These are phyloP conservation scores for Oncorhynchus keta DNA, from an alignment of 2,113 vertebrate species.

Conservation along the genomic window DNA sequence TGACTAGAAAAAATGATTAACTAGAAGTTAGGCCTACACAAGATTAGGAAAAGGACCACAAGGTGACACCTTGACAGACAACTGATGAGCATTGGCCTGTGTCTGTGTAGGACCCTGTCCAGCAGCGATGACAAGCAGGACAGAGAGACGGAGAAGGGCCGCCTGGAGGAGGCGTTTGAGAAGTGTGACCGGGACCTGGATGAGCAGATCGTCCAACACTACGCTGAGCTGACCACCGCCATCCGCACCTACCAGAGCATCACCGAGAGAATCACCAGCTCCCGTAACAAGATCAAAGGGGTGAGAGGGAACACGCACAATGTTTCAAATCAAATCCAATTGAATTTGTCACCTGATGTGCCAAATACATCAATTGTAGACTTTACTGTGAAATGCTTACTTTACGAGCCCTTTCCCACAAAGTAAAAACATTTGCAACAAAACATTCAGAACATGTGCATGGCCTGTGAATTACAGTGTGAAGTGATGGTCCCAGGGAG, in stretches of 20 bases:
- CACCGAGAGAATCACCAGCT: conserved; percentile 96
- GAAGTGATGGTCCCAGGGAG: conserved; percentile 4
- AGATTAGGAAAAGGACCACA: no score
- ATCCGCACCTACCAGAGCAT: conserved; percentile 98
- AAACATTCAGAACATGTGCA: neutral
- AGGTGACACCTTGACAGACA: no score
- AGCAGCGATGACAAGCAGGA: conserved; percentile 93
- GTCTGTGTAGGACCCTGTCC: conserved; percentile 82
- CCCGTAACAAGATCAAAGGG: conserved; percentile 96
- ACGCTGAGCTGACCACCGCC: conserved; percentile 93
- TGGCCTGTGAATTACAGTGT: neutral
- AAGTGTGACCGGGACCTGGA: conserved; percentile 91
- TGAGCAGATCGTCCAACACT: conserved; percentile 92
- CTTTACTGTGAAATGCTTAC: no score
- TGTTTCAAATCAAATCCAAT: no score
- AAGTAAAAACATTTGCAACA: no score
- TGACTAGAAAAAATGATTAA: no score
- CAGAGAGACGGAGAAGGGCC: conserved; percentile 91
- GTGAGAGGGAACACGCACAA: conserved; percentile 54
- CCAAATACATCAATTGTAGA: no score
- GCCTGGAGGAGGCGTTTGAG: conserved; percentile 95
- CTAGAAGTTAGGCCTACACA: no score
- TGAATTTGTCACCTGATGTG: no score
- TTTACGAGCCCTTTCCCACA: no score
- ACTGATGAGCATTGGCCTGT: no score